Evolutionary conservation across 2,113 vertebrate genomes (phyloP), one percentile per base, ranked within the genome.

Genomic region (Pipra filicauda): DNA sequence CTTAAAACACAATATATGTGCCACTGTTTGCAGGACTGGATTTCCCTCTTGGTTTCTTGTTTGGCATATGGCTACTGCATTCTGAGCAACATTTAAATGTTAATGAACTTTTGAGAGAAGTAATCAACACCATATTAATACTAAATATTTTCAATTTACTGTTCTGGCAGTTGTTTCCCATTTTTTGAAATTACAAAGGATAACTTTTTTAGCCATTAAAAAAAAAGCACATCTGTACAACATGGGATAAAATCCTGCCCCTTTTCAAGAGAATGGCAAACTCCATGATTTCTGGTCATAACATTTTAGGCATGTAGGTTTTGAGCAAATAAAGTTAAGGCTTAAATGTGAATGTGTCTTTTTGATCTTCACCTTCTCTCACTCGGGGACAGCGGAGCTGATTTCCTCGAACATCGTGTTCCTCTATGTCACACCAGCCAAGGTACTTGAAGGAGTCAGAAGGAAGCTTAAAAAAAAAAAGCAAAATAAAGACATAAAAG

Each of bases 331-430:
- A 13, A 37, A 76, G 24, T 5, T 11, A 19, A 76, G 44, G 17
- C 57, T 91, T 87, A 74, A 69, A 54, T 2, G 4, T 39, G 44
- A 31, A 22, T 17, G 18, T 31, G 30, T 20, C 16, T 78, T 65
- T 86, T 54, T 77, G 73, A 35, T 80, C 58, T 95, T 97, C 95
- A 99, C 99, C 99, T 99, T 99, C 97, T 98, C 99, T 98, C 92
- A 99, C 98, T 96, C 99, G 98, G 89, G 99, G 99, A 73, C 98
- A 99, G 85, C 24, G 97, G 92, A 99, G 98, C 97, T 99, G 99
- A 96, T 98, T 98, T 81, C 99, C 99, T 77, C 86, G 97, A 95
- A 99, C 95, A 41, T 98, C 97, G 71, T 98, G 98, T 66, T 98
- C 98, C 79, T 99, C 98, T 96, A 99, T 90, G 70, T 98, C 97